These are phyloP conservation scores for Rhincodon typus DNA, from an alignment of 2,797 vertebrate genomes.

Conservation along the genomic window DNA sequence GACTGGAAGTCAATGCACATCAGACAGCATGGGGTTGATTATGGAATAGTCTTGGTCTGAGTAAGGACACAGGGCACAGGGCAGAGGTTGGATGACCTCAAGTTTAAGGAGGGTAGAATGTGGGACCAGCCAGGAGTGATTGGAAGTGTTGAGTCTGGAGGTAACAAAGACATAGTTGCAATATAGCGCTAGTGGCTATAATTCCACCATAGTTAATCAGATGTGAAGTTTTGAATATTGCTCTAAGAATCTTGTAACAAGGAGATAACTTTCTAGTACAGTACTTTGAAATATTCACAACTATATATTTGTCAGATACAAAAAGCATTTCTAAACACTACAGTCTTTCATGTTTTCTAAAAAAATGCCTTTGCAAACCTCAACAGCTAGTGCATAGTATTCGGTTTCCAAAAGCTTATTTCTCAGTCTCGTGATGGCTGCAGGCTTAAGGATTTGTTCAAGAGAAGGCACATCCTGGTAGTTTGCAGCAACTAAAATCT, in stretches of 20 bases:
- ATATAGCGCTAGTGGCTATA: not conserved
- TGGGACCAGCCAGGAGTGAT: too few species aligned
- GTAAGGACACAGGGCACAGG: not conserved
- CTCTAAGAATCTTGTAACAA: not conserved
- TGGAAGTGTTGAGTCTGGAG: not conserved
- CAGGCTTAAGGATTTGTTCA: slow-evolving; percentile 81
- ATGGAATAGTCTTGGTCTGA: not conserved
- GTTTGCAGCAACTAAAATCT: slow-evolving; percentile 82
- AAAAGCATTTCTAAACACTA: not conserved
- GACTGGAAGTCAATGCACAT: too few species aligned
- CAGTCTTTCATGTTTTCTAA: not conserved
- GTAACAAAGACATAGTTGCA: not conserved
- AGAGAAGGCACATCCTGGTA: slow-evolving; percentile 87
- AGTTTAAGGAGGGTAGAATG: too few species aligned
- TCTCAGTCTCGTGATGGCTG: slow-evolving; percentile 80
- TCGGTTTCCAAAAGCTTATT: slow-evolving; percentile 90
- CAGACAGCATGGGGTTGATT: too few species aligned
- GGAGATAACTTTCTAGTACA: not conserved
- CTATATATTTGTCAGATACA: not conserved
- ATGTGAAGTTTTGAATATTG: not conserved
- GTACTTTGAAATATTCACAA: not conserved
- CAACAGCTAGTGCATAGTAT: slow-evolving; percentile 87
- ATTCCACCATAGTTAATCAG: not conserved
- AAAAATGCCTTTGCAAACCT: slow-evolving; percentile 62
- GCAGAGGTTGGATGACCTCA: not conserved